These are phyloP conservation scores for Riparia riparia DNA, from an alignment of 2,113 vertebrate genomes.

Conservation along the genomic window DNA sequence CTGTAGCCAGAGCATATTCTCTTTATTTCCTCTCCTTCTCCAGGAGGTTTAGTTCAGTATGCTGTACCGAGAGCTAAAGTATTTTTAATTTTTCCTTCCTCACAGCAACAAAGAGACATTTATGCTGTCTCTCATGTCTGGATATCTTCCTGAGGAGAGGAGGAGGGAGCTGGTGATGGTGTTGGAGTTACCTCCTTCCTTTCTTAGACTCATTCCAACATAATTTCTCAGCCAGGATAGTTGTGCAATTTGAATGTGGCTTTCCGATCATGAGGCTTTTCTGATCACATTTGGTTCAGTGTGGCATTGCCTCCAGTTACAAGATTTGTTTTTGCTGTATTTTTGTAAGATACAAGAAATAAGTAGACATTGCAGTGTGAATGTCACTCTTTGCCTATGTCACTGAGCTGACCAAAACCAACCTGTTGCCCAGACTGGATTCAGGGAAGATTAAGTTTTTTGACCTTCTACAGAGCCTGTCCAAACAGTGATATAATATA, in stretches of 20 bases:
- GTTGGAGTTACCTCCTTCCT: background rate
- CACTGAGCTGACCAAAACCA: background rate
- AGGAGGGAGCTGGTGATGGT: background rate
- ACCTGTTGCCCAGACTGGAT: background rate
- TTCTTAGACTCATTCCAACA: background rate
- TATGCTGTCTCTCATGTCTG: background rate
- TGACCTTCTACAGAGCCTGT: background rate
- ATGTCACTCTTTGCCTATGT: background rate
- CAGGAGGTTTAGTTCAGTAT: background rate
- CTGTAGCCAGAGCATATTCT: background rate
- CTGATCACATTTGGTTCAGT: background rate
- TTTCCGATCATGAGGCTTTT: background rate
- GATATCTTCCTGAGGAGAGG: background rate
- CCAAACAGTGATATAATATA: background rate
- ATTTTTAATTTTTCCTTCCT: background rate
- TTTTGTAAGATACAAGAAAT: background rate
- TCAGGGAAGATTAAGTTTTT: constrained; percentile 1
- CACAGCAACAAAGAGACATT: background rate
- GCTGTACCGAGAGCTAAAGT: background rate
- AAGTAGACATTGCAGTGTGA: background rate
- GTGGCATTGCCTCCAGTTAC: background rate
- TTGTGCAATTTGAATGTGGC: background rate
- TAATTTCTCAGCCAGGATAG: background rate
- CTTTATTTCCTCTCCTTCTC: background rate
- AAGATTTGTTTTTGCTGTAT: background rate